phyloP scores from a whole-genome alignment of 2,888 invertebrate species.

The Erpobdella octoculata region DNA sequence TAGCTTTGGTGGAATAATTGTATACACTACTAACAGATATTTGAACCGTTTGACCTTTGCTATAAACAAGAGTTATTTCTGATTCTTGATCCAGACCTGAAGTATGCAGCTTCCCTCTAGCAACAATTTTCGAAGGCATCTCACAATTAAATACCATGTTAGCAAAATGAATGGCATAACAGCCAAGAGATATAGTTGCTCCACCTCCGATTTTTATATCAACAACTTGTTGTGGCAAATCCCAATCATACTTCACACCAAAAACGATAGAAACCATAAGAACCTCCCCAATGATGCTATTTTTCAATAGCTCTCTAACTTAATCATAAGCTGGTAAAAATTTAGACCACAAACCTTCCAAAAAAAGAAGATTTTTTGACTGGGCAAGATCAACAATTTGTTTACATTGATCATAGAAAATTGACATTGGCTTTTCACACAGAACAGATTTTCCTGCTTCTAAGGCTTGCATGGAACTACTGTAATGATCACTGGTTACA shows the following conservation, averaged over 20 bases:
- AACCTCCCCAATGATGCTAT: conserved; percentile 74
- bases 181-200: conserved; percentile 43
- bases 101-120: conserved; percentile 63
- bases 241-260: conserved; percentile 58
- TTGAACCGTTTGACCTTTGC: conserved; percentile 20
- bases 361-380: conserved; percentile 61
- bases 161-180: conserved; percentile 44
- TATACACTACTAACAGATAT: conserved; percentile 3
- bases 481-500: conserved; percentile 67
- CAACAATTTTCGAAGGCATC: conserved; percentile 63
- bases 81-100: conserved; percentile 52
- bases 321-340: conserved; percentile 70
- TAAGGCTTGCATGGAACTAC: conserved; percentile 65
- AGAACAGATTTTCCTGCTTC: conserved; percentile 75
- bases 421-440: conserved; percentile 80
- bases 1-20: conserved; percentile 10
- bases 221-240: conserved; percentile 59
- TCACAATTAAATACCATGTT: conserved; percentile 58
- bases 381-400: conserved; percentile 63
- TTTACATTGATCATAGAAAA: conserved; percentile 68
- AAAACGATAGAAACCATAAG: conserved; percentile 62
- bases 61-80: conserved; percentile 22
- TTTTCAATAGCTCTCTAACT: conserved; percentile 61
- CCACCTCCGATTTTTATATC: conserved; percentile 67
- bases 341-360: conserved; percentile 74